Base-by-base conservation (phyloP, 2,113 vertebrate species). In the Rallus limicola region DNA sequence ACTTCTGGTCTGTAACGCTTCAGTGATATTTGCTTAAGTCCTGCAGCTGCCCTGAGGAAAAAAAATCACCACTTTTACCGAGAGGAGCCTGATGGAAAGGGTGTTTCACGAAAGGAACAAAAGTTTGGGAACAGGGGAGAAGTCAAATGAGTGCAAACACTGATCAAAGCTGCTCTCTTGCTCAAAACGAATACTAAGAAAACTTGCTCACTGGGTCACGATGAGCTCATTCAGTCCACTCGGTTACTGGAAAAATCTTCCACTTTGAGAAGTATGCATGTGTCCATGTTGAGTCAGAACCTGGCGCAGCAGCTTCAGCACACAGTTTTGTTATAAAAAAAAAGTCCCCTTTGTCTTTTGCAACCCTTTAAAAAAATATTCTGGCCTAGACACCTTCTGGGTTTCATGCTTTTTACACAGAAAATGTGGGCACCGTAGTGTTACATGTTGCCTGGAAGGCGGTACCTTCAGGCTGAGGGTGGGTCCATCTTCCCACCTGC, bases 171-270 rank as follows among this genome's bases (percentile, higher is more conserved):
- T 34, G 36, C 84, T 89, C 74, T 84, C 70, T 95, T 93, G 83
- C 77, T 93, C 94, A 95, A 62, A 93, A 85, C 1, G 40, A 94
- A 72, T 93, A 93, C 84, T 95, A 80, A 96, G 93, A 95, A 93
- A 93, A 96, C 91, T 96, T 94, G 92, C 95, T 96, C 95, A 94
- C 91, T 96, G 91, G 95, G 95, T 95, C 88, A 82, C 0, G 96
- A 96, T 96, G 96, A 97, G 83, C 91, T 97, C 93, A 96, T 97
- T 95, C 77, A 89, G 90, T 94, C 86, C 83, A 72, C 74, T 95
- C 7, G 28, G 76, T 97, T 97, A 97, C 96, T 92, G 96, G 96
- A 97, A 97, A 96, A 96, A 95, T 87, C 83, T 93, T 95, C 67
- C 81, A 89, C 92, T 97, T 92, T 82, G 88, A 94, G 91, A 91